Base-by-base conservation (phyloP, 2,113 vertebrate genomes). In the Caloenas nicobarica region DNA sequence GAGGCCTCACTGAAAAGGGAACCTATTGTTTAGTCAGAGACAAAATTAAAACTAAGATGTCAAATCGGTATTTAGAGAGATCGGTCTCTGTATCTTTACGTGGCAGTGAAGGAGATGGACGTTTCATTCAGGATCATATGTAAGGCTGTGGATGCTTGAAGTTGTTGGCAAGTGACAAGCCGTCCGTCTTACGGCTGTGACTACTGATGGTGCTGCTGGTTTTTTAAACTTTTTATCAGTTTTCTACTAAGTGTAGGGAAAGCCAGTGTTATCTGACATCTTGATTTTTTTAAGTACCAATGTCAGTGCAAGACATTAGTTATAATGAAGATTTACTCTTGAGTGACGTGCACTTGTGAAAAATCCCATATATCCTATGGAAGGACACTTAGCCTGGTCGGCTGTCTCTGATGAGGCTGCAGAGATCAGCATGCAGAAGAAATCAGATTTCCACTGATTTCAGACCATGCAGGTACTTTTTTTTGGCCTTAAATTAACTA, bases 211-310 rank as follows among this genome's bases (percentile, higher is more conserved):
- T 72, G 38, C 44, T 80, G 25, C 23, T 69, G 62, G 14, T 34
- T 85, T 85, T 79, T 65, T 60, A 74, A 58, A 62, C 22, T 31
- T 71, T 31, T 56, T 23, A 54, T 33, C 19, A 36, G 16, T 64
- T 79, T 89, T 40, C 21, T 33, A 14, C 18, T 76, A 60, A 34
- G 26, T 31, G 2, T 34, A 53, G 21, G 31, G 24, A 76, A 88
- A 76, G 36, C 9, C 38, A 48, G 6, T 2, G 9, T 33, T 79
- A 13, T 51, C 21, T 51, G 38, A 8, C 0, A 0, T 46, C 44
- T 46, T 46, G 44, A 25, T 53, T 25, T 46, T 86, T 92, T 80
- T 1, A 79, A 56, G 29, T 51, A 11, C 13, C 18, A 6, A 10
- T 15, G 38, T 15, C 16, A 10, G 22, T 40, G 34, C 18, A 54